phyloP scores from a whole-genome alignment of 2,888 invertebrate species.

The Aspidiotus destructor region DNA sequence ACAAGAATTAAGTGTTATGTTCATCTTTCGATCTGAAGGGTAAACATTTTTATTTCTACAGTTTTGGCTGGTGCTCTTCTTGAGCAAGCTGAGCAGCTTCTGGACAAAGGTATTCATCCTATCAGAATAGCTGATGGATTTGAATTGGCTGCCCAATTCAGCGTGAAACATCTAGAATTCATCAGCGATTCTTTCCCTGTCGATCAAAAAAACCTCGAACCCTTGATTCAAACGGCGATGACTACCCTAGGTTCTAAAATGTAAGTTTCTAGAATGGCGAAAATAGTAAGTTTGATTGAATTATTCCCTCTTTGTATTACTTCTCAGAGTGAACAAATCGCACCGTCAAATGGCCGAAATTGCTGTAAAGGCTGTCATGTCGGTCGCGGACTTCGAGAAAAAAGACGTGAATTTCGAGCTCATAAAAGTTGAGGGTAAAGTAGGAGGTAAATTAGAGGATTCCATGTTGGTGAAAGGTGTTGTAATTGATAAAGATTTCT shows the following conservation, averaged over 20 bases:
- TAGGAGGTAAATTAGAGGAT: conserved; percentile 93
- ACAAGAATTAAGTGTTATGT: neutral
- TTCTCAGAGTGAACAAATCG: conserved; percentile 77
- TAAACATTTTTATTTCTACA: conserved; percentile 37
- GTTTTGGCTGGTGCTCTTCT: conserved; percentile 77
- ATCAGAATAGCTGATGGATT: conserved; percentile 98
- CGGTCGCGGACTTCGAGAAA: conserved; percentile 87
- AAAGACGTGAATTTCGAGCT: conserved; percentile 98
- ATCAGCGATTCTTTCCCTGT: conserved; percentile 86
- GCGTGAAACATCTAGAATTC: conserved; percentile 71
- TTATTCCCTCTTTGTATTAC: conserved; percentile 12
- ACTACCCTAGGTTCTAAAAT: conserved; percentile 98
- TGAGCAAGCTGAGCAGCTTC: conserved; percentile 83
- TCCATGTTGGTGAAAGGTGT: conserved; percentile 93
- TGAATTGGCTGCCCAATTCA: conserved; percentile 87
- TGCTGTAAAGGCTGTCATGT: conserved; percentile 91
- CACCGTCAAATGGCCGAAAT: conserved; percentile 97
- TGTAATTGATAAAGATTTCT: conserved; percentile 96
- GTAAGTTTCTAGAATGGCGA: conserved; percentile 42
- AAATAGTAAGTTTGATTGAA: neutral
- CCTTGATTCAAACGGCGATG: conserved; percentile 89
- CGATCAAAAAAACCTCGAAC: conserved; percentile 69
- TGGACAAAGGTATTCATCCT: conserved; percentile 97
- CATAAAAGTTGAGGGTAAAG: conserved; percentile 96
- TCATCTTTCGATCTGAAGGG: neutral